Evolutionary conservation across 2,797 vertebrate species (phyloP).

Genomic region (Oryzias dopingdopingensis): DNA sequence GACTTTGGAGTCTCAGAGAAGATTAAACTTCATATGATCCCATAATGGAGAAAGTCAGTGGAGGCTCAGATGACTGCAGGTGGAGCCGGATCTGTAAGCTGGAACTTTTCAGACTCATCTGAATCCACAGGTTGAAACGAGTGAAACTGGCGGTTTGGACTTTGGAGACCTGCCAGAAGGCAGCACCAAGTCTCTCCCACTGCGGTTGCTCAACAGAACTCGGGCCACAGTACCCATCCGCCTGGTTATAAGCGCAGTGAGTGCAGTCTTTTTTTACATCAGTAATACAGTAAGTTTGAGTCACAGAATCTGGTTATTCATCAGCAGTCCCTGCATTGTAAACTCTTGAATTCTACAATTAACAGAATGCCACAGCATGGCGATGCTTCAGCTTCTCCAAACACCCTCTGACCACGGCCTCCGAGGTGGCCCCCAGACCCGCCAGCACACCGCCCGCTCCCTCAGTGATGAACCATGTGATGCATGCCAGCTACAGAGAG

Average conservation of each 20-base stretch:
- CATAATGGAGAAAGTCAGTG: too few species aligned
- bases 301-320: too few species aligned
- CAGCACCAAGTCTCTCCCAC: constrained; percentile 84
- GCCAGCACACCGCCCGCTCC: constrained; percentile 74
- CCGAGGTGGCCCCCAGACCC: constrained; percentile 61
- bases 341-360: neutral
- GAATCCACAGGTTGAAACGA: constrained; percentile 81
- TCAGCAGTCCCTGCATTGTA: too few species aligned
- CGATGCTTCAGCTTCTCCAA: constrained; percentile 92
- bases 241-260: constrained; percentile 92
- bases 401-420: constrained; percentile 72
- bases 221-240: constrained; percentile 88
- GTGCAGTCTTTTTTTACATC: constrained; percentile 34
- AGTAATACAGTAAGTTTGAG: neutral
- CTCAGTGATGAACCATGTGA: constrained; percentile 89
- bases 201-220: constrained; percentile 89
- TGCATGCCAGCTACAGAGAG: constrained; percentile 88
- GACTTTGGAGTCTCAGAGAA: too few species aligned
- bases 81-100: too few species aligned
- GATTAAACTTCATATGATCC: too few species aligned
- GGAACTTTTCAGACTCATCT: neutral
- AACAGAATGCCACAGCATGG: constrained; percentile 89
- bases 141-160: constrained; percentile 80
- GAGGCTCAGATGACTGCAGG: too few species aligned
- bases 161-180: constrained; percentile 90